Base-by-base conservation (phyloP, 2,888 invertebrate genomes). In the Tipula lateralis region DNA sequence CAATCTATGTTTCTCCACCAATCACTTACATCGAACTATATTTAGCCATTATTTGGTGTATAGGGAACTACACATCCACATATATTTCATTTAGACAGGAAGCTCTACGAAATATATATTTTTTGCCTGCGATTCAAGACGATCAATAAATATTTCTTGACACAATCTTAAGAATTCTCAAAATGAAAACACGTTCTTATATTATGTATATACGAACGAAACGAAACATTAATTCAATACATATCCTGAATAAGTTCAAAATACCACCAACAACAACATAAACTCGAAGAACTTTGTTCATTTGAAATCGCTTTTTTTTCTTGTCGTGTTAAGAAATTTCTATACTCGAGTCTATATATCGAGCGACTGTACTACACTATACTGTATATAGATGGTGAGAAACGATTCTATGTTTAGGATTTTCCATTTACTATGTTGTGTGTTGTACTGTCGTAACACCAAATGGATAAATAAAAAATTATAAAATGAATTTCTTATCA, bases 291-390 rank as follows among this genome's bases (percentile, higher is more conserved):
- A 66, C 66, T 66, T 66, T 66, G 66, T 66, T 66, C 66, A 66
- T 66, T 66, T 66, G 66, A 66, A 66, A 66, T 66, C 66, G 66
- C 66, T 66, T 24, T 66, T 66, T 44, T 24, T 66, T n/a, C n/a
- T n/a, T 19, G 19, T 12, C n/a, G n/a, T 66, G 24, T 66, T 66
- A 66, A 66, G 66, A 66, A 66, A 24, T 66, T 66, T 66, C 66
- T 66, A 66, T 66, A 66, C 66, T 66, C 24, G 7, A 66, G 66
- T 24, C 66, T 66, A 44, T 36, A 44, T 44, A 44, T 66, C n/a
- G n/a, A n/a, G n/a, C n/a, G n/a, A 16, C 44, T 50, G 16, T 36
- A 9, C 12, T 32, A 36, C 12, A 12, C 12, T 36, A 9, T 9
- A 36, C 5, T 32, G 32, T 32, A 0, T 44, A 16, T 44, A 50